Percentiles rank a stretch among this genome's conserved stretches.
Conservation (phyloP, 2,888 invertebrate genomes). For the Euproctis similis region DNA sequence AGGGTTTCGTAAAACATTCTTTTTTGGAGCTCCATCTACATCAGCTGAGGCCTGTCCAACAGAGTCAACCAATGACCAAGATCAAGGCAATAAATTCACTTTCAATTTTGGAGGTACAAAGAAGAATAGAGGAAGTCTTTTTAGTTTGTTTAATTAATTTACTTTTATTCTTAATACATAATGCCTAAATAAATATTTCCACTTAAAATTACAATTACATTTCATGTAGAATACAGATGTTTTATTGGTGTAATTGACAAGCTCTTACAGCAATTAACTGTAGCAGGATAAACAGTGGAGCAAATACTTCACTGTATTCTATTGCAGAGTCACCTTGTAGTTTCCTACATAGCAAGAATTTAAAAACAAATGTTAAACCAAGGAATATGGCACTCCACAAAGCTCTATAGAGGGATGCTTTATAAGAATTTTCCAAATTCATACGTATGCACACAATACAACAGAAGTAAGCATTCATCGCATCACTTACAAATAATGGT, state of each 20-base stretch:
- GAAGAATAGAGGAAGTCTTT: constrained; percentile 51
- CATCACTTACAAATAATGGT: constrained; percentile 94
- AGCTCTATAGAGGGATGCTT: constrained; percentile 85
- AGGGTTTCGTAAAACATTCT: constrained; percentile 55
- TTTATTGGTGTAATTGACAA: constrained; percentile 85
- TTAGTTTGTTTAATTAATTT: constrained; percentile 53
- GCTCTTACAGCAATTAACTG: constrained; percentile 94
- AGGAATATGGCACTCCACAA: constrained; percentile 90
- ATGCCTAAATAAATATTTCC: constrained; percentile 12
- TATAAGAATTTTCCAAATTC: constrained; percentile 86
- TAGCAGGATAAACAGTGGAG: constrained; percentile 91
- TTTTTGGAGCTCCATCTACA: constrained; percentile 40
- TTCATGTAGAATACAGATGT: constrained; percentile 3
- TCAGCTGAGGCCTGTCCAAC: constrained; percentile 29
- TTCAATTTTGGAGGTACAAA: constrained; percentile 59
- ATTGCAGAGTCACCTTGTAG: constrained; percentile 86
- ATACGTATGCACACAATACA: constrained; percentile 95
- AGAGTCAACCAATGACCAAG: constrained; percentile 25
- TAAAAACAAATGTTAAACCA: constrained; percentile 90
- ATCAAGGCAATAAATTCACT: constrained; percentile 39
- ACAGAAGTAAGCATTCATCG: constrained; percentile 95
- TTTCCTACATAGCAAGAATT: constrained; percentile 92
- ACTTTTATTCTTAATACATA: constrained; percentile 2
- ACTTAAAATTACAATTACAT: constrained; percentile 8
- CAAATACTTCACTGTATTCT: constrained; percentile 94